phyloP scores from a whole-genome alignment of 2,888 invertebrate species.

The Apamea monoglypha region DNA sequence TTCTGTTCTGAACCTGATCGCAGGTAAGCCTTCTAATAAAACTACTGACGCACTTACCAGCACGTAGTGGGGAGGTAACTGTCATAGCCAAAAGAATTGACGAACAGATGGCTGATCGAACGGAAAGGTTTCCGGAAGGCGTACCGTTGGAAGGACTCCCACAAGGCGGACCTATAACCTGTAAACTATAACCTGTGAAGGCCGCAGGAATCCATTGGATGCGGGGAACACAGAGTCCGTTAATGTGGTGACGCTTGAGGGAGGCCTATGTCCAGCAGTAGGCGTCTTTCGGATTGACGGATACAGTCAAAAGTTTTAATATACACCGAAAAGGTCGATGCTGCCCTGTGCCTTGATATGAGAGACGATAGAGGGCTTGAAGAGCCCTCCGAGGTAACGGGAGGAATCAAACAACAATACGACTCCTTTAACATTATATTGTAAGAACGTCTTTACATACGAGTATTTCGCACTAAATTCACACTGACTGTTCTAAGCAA shows the following conservation, averaged over 20 bases:
- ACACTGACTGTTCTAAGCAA: no score
- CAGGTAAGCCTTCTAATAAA: constrained; percentile 86
- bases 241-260: background rate
- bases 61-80: no score
- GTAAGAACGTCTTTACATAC: no score
- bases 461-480: no score
- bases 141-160: background rate
- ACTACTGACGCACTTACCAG: background rate
- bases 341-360: background rate
- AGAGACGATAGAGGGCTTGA: no score
- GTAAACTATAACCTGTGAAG: no score
- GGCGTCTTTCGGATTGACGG: background rate
- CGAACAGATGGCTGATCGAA: background rate
- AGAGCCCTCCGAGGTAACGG: no score
- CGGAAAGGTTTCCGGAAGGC: background rate
- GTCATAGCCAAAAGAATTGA: background rate
- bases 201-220: background rate
- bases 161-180: background rate
- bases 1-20: constrained; percentile 99
- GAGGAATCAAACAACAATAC: no score
- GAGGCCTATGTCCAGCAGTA: background rate
- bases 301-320: background rate
- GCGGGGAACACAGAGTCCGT: background rate
- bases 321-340: no score
- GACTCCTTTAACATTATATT: no score